phyloP scores from a whole-genome alignment of 2,888 invertebrate genomes.

The Axea sp. region DNA sequence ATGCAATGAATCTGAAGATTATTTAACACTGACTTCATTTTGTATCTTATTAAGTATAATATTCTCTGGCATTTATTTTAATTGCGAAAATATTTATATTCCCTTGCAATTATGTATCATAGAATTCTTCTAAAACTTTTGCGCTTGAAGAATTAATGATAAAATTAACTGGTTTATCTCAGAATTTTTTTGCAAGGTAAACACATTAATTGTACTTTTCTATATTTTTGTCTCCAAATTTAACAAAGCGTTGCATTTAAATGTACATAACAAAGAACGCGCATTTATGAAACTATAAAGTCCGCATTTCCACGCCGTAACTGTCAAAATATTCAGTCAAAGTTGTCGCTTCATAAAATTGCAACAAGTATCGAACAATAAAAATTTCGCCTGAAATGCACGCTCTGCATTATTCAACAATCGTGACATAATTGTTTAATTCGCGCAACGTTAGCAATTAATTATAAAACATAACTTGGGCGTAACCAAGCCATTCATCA shows the following conservation, averaged over 20 bases:
- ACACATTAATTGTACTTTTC: conserved; percentile 11
- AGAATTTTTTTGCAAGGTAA: conserved; percentile 8
- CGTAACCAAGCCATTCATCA: conserved; percentile 34
- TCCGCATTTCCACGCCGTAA: background rate
- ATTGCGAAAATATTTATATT: conserved; percentile 15
- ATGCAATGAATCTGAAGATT: too few species aligned
- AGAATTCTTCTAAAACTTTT: conserved; percentile 22
- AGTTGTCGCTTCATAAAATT: background rate
- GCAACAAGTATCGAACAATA: conserved; percentile 36
- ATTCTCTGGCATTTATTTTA: conserved; percentile 16
- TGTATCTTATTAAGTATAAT: background rate
- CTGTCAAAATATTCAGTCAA: background rate
- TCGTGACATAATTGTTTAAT: conserved; percentile 40
- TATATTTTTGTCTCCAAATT: background rate
- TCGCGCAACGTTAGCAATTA: conserved; percentile 32
- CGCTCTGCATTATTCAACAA: conserved; percentile 10
- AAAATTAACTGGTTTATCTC: conserved; percentile 18
- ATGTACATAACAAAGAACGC: background rate
- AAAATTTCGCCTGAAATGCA: conserved; percentile 2
- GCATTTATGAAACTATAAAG: conserved; percentile 1
- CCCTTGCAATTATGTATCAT: conserved; percentile 8
- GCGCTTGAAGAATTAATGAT: conserved; percentile 3
- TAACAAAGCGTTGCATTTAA: conserved; percentile 13
- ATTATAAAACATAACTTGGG: conserved; percentile 40
- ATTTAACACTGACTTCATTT: conserved; percentile 6